Conservation (phyloP, 2,113 vertebrate genomes). For the Ia io region DNA sequence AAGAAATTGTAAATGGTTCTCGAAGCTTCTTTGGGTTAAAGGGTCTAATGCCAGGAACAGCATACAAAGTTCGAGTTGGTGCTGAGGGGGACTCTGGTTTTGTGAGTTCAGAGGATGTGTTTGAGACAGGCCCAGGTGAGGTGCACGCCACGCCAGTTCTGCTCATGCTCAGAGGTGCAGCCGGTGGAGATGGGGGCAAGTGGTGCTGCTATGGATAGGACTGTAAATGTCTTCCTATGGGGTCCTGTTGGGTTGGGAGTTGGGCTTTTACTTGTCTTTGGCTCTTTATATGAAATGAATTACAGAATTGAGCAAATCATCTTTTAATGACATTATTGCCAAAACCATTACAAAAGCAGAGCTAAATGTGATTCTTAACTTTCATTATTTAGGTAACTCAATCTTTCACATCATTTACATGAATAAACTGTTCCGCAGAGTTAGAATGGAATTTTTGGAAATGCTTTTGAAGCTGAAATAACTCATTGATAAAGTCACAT, state of each 20-base stretch:
- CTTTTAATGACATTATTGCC: neutral
- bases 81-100: conserved; percentile 89
- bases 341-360: neutral
- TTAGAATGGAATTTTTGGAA: neutral
- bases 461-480: conserved; percentile 29
- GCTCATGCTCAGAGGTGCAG: conserved; percentile 47
- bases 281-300: conserved; percentile 34
- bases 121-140: conserved; percentile 97
- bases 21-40: conserved; percentile 92
- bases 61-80: conserved; percentile 95
- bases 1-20: conserved; percentile 95
- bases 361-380: neutral
- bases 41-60: conserved; percentile 92
- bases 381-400: neutral
- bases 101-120: conserved; percentile 90
- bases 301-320: neutral
- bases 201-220: neutral
- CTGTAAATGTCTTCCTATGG: neutral
- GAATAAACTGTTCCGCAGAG: neutral
- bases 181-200: neutral
- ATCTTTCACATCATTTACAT: neutral
- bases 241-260: neutral
- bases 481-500: neutral
- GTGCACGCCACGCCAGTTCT: conserved; percentile 68
- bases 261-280: conserved; percentile 8